Evolutionary conservation across 53 echinoderm and acorn worm species (phyloP), one percentile per base, ranked within the genome.

Genomic region (Echinarachnius parma): DNA sequence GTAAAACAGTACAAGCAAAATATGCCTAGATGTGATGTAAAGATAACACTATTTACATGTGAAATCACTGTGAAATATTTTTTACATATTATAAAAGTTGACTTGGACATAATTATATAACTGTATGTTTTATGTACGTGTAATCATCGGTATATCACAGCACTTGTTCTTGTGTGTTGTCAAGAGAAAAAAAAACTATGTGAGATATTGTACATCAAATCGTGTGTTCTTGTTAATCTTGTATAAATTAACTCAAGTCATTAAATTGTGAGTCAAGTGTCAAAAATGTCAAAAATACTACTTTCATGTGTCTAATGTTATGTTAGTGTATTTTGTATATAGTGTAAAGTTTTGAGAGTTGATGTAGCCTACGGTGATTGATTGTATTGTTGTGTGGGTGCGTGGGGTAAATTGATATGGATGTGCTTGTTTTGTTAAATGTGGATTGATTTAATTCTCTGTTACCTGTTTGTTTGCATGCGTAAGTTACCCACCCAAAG

Each of bases 201-300:
- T 64, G 64, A 42, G 28, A 64, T 23, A 49, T 13, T 49, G 50
- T 49, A 49, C 50, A 64, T 28, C 21, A 14, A 64, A 24, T 26
- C n/a, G n/a, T 45, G 64, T 64, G 64, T 64, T 64, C 44, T 42
- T 64, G 64, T 64, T 64, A 64, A 64, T 24, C 22, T 39, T 64
- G 64, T 64, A 64, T 64, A 64, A 64, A 64, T 64, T 64, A 64
- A 64, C 44, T 64, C 64, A 42, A 64, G 64, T 45, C 45, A 64
- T 64, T 64, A 64, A 64, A 64, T 23, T 64, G 28, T 64, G 44
- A 30, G 25, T 64, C n/a, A 64, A 64, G 64, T 64, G 64, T 64
- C 24, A 37, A 39, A 10, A 60, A 60, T 31, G 26, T 13, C 42
- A 39, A 7, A 39, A 39, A 39, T 13, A 39, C 42, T 39, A 39